These are phyloP conservation scores for Anoplophora glabripennis DNA, from an alignment of 1,140 invertebrate species.

Conservation along the genomic window DNA sequence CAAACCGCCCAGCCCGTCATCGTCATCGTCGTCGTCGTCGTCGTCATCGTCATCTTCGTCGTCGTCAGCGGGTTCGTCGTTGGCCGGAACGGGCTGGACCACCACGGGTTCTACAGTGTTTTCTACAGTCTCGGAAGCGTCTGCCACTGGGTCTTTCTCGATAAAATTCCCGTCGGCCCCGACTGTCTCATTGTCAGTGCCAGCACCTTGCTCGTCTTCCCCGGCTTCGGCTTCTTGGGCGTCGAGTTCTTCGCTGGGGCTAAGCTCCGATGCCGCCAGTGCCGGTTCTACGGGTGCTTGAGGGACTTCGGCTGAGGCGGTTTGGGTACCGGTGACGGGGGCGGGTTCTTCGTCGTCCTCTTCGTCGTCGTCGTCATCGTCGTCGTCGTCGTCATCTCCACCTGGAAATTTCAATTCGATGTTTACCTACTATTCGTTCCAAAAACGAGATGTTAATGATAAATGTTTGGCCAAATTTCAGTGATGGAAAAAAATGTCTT, in stretches of 20 bases:
- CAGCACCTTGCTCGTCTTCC: conserved; percentile 49
- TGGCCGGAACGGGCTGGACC: conserved; percentile 41
- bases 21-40: conserved; percentile 54
- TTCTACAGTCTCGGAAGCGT: conserved; percentile 44
- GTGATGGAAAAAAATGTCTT: too few relatives aligned
- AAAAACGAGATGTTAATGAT: too few relatives aligned
- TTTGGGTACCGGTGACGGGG: conserved; percentile 54
- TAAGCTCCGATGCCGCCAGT: conserved; percentile 44
- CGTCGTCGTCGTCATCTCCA: conserved; percentile 34
- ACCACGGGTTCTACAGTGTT: conserved; percentile 38
- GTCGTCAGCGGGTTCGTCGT: conserved; percentile 24
- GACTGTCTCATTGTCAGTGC: conserved; percentile 17
- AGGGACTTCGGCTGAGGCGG: conserved; percentile 41
- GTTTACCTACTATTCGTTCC: background rate
- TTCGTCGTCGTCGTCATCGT: conserved; percentile 64
- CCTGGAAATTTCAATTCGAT: conserved; percentile 11
- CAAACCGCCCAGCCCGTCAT: conserved; percentile 11
- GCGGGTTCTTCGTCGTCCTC: conserved; percentile 65
- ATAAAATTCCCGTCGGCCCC: conserved; percentile 42
- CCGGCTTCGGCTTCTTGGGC: conserved; percentile 46
- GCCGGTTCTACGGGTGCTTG: conserved; percentile 46
- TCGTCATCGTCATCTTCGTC: conserved; percentile 23
- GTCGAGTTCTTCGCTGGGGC: conserved; percentile 44
- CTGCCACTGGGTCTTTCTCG: conserved; percentile 41
- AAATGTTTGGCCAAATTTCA: too few relatives aligned